Evolutionary conservation across 37 sponge, comb jelly and placozoan species (phyloP), one percentile per base, ranked within the genome.

Genomic region (Ianthella basta): DNA sequence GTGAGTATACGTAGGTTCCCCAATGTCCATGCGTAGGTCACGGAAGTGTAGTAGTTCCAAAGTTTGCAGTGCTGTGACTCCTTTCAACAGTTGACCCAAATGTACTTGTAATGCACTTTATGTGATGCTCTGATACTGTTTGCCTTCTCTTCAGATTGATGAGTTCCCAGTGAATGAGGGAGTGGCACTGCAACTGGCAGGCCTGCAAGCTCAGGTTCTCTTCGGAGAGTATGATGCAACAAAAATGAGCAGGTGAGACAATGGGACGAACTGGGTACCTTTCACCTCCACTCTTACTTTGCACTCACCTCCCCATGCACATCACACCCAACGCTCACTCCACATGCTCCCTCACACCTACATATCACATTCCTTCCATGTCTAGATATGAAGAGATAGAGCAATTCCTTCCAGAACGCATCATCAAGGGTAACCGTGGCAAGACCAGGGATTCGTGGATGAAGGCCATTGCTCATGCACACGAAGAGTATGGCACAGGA

Each of bases 171-270:
- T 97, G 55, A 94, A 90, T 72, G 93, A 97, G 65, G 72, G 56
- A 19, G 98, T 97, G 23, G 93, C 98, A 0, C 80, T 97, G 55
- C 98, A 97, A 84, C 84, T 97, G 72, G 96, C 96, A 13, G 96
- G 98, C 0, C 92, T 97, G 37, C 96, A 95, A 61, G 89, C 89
- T 0, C 98, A 97, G 69, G 94, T 95, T 0, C 82, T 92, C 68
- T 97, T 91, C 91, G 98, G 95, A 64, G 90, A 92, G 61, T 91
- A 82, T 44, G 88, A 89, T 40, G 33, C 77, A 0, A 18, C 23
- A 36, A 72, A 82, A 40, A 34, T 55, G 36, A 66, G 79, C 41
- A 56, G 86, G 60, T 66, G 29, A 79, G 55, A 82, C 21, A 1
- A 29, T 12, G 35, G n/a, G n/a, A n/a, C n/a, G n/a, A n/a, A 12